Evolutionary conservation across 2,888 invertebrate genomes (phyloP).

Genomic region (Lysandra coridon): DNA sequence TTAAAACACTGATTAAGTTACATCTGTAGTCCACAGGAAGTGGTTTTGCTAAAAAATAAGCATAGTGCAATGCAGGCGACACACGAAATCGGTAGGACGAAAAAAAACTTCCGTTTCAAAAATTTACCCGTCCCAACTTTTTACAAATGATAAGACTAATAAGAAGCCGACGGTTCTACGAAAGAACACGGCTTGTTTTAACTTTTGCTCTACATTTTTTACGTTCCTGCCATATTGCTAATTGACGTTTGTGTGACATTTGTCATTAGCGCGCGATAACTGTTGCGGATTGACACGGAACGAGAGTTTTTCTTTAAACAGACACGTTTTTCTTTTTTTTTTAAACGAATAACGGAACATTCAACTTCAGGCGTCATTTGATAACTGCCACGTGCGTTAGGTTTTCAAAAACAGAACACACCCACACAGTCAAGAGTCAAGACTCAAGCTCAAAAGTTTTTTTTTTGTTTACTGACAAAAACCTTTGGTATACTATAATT

Average conservation of each 20-base stretch:
- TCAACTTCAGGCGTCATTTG: neutral
- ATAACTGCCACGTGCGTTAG: neutral
- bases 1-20: neutral
- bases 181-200: constrained; percentile 11
- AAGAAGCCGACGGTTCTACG: neutral
- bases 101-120: neutral
- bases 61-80: neutral
- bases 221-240: constrained; percentile 10
- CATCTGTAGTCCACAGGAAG: neutral
- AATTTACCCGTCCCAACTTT: neutral
- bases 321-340: neutral
- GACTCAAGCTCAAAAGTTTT: no score
- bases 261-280: constrained; percentile 40
- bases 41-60: neutral
- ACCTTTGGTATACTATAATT: no score
- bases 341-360: neutral
- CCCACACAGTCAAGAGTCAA: no score
- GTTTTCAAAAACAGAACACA: neutral
- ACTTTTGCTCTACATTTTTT: constrained; percentile 5
- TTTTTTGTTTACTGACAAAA: no score
- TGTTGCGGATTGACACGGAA: constrained; percentile 57
- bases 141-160: constrained; percentile 3
- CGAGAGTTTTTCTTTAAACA: neutral
- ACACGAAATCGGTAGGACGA: neutral
- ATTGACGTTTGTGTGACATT: constrained; percentile 32